Conservation (phyloP, 1,140 invertebrate genomes). For the Delia radicum region DNA sequence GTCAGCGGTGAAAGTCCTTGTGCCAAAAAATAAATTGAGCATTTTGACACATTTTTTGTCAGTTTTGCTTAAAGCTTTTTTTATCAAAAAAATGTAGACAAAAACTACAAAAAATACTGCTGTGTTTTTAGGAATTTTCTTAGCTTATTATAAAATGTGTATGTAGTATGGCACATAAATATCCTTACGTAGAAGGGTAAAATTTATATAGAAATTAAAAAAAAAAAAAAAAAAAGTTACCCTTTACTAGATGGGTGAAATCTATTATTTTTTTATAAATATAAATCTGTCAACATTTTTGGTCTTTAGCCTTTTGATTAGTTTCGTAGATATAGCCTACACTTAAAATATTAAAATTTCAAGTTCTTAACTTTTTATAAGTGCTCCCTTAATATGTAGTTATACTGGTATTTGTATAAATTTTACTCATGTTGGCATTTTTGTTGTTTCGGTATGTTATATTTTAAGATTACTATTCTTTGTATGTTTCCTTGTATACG, state of each 20-base stretch:
- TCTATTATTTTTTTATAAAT: no score
- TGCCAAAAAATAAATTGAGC: neutral
- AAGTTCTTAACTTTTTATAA: no score
- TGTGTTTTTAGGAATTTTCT: neutral
- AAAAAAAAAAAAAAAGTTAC: no score
- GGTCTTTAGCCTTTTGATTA: no score
- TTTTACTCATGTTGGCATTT: neutral
- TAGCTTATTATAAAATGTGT: neutral
- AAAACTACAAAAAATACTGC: neutral
- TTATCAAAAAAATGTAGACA: neutral
- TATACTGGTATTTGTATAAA: neutral
- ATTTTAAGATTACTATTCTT: neutral
- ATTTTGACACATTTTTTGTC: neutral
- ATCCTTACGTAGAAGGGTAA: neutral
- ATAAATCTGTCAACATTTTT: no score
- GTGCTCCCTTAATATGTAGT: no score
- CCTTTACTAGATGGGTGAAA: no score
- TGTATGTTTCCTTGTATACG: neutral
- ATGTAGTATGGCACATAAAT: neutral
- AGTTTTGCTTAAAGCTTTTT: neutral
- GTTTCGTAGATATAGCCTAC: no score
- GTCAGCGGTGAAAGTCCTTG: neutral
- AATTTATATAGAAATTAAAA: no score
- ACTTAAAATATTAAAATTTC: no score
- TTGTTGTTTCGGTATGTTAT: neutral